These are phyloP conservation scores for Liparis tanakae DNA, from an alignment of 2,797 vertebrate species.

Conservation along the genomic window DNA sequence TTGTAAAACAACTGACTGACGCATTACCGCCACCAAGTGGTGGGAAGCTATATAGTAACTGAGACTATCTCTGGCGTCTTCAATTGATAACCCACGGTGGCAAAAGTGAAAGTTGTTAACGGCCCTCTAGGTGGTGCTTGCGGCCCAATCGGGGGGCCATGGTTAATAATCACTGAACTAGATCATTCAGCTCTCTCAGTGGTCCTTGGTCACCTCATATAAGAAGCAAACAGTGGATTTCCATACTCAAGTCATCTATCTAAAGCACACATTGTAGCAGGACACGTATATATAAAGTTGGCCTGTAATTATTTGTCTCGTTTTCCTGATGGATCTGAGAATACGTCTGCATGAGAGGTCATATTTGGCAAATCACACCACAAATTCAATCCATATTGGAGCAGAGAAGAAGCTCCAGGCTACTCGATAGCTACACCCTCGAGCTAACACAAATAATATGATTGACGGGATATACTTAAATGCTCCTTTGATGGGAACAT, in stretches of 20 bases:
- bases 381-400: constrained; percentile 60
- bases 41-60: no score
- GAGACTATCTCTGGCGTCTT: no score
- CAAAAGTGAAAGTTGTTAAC: no score
- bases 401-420: constrained; percentile 34
- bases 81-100: no score
- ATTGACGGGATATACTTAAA: constrained; percentile 38
- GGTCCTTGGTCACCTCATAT: constrained; percentile 8
- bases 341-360: constrained; percentile 42
- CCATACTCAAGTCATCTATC: not conserved
- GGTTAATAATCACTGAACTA: constrained; percentile 20
- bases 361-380: constrained; percentile 51
- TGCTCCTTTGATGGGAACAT: constrained; percentile 36
- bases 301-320: constrained; percentile 26
- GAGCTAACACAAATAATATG: constrained; percentile 27
- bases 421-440: constrained; percentile 46
- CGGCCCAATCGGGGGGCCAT: no score
- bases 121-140: no score
- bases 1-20: no score
- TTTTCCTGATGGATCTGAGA: constrained; percentile 47
- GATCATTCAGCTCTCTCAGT: constrained; percentile 10
- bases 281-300: constrained; percentile 9
- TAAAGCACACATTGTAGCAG: constrained; percentile 1
- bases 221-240: not conserved
- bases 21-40: no score